Evolutionary conservation across 2,888 invertebrate species (phyloP).

Genomic region (Aromia moschata): DNA sequence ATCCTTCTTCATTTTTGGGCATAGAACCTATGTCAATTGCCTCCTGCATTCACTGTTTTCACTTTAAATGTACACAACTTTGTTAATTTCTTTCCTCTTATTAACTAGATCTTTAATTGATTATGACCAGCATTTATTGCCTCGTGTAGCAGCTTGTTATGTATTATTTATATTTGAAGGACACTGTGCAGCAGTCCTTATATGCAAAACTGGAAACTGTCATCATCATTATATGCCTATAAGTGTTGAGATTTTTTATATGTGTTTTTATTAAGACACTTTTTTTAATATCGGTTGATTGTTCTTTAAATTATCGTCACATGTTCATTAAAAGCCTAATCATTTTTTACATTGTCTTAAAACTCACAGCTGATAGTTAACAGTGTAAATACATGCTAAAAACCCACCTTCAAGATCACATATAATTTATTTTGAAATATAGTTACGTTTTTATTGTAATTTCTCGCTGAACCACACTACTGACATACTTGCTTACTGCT

Average conservation of each 20-base stretch:
- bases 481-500: no score
- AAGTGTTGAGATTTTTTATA: slow-evolving; percentile 24
- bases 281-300: no score
- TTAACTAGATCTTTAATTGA: no score
- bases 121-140: slow-evolving; percentile 1
- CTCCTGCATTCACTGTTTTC: slow-evolving; percentile 24
- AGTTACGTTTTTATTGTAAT: no score
- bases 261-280: slow-evolving; percentile 2
- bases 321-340: no score
- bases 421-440: no score
- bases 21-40: slow-evolving; percentile 26
- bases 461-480: no score
- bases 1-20: slow-evolving; percentile 27
- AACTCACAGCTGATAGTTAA: neutral
- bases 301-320: no score
- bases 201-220: slow-evolving; percentile 38
- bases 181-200: slow-evolving; percentile 44
- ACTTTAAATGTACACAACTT: slow-evolving; percentile 6
- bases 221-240: no score
- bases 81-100: neutral
- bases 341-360: neutral
- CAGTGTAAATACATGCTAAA: neutral
- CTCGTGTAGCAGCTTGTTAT: slow-evolving; percentile 1
- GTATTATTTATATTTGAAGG: slow-evolving; percentile 35
- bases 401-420: neutral